Evolutionary conservation across 2,888 invertebrate species (phyloP).

Genomic region (Uropetala carovei): DNA sequence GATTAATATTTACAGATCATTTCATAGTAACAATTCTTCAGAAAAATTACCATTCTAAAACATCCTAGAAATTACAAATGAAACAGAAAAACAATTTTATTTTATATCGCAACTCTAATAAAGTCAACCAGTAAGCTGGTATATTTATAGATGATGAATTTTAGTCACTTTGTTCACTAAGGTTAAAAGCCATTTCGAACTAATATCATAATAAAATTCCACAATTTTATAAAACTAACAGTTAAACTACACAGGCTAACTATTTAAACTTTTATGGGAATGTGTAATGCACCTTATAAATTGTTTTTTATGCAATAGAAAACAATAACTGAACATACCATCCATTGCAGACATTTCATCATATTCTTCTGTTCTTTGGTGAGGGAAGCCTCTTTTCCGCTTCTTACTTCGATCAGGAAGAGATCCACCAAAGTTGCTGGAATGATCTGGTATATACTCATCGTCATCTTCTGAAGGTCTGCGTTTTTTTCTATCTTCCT

Average conservation of each 20-base stretch:
- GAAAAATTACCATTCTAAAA: too few relatives aligned
- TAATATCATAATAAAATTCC: not conserved
- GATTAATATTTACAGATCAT: too few relatives aligned
- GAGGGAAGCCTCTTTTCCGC: constrained; percentile 72
- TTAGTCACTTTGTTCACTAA: too few relatives aligned
- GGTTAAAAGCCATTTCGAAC: too few relatives aligned
- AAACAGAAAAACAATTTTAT: too few relatives aligned
- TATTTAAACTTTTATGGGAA: too few relatives aligned
- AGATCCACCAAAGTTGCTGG: constrained; percentile 66
- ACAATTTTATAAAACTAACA: not conserved
- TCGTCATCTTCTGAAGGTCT: constrained; percentile 68
- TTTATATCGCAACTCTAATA: too few relatives aligned
- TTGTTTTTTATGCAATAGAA: not conserved
- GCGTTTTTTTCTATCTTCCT: constrained; percentile 71
- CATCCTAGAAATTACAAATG: too few relatives aligned
- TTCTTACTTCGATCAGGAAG: constrained; percentile 70
- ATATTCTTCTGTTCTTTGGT: constrained; percentile 67
- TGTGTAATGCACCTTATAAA: too few relatives aligned
- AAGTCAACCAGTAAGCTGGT: too few relatives aligned
- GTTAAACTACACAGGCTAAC: not conserved
- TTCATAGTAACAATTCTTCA: too few relatives aligned
- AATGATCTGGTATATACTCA: constrained; percentile 69
- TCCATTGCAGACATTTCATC: constrained; percentile 41
- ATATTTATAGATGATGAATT: too few relatives aligned
- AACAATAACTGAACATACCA: not conserved